Evolutionary conservation across 2,888 invertebrate species (phyloP).

Genomic region (Lymantria monacha): DNA sequence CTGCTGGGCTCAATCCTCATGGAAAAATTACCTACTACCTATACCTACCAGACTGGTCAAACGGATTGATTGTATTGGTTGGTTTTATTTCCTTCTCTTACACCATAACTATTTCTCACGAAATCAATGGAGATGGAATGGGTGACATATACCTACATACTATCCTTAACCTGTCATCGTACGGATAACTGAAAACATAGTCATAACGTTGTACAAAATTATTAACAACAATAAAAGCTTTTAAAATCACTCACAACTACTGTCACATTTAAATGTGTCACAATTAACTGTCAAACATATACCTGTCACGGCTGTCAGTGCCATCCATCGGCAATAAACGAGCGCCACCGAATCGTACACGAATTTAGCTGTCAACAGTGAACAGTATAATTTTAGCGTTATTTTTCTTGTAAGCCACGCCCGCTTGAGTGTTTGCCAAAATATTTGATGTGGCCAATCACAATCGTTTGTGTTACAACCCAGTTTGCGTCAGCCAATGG

Average conservation of each 20-base stretch:
- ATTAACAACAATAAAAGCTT: slow-evolving; percentile 3
- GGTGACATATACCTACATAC: too few species aligned
- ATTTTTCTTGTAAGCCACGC: slow-evolving; percentile 54
- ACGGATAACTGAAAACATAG: too few species aligned
- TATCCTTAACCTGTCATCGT: too few species aligned
- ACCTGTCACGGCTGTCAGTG: slow-evolving; percentile 9
- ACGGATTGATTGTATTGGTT: too few species aligned
- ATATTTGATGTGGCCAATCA: slow-evolving; percentile 55
- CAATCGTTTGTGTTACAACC: slow-evolving; percentile 37
- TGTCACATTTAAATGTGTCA: not conserved
- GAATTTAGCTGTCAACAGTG: slow-evolving; percentile 14
- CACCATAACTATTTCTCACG: too few species aligned
- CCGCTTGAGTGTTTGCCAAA: slow-evolving; percentile 73
- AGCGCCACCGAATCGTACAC: not conserved
- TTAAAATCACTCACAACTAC: slow-evolving; percentile 8
- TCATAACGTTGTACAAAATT: not conserved
- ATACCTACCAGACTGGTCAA: too few species aligned
- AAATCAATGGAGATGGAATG: too few species aligned
- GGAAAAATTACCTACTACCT: too few species aligned
- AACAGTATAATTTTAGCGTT: slow-evolving; percentile 13
- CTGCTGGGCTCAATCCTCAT: too few species aligned
- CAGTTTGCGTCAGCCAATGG: slow-evolving; percentile 53
- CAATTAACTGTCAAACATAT: slow-evolving; percentile 10
- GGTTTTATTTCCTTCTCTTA: too few species aligned
- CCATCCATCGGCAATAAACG: slow-evolving; percentile 5